A percentile compares a stretch with the other conserved stretches of the same genome.
phyloP scores from a whole-genome alignment of 2,888 invertebrate species.

The Hirtodrosophila alboralis region DNA sequence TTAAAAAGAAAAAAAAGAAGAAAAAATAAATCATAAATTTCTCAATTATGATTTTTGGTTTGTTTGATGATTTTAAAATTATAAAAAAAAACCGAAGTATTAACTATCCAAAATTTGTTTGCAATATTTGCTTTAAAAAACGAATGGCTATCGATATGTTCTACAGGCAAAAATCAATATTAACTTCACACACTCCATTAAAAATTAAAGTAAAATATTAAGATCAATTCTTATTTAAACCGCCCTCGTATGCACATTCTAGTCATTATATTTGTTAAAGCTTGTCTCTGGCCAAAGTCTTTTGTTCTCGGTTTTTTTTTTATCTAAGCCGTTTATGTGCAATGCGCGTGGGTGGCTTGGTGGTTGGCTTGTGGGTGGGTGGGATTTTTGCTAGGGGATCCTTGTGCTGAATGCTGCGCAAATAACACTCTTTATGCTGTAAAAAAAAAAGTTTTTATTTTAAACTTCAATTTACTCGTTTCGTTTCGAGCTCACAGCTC shows the following conservation, averaged over 20 bases:
- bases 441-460: conserved; percentile 79
- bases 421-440: conserved; percentile 69
- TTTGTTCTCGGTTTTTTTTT: conserved; percentile 72
- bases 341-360: conserved; percentile 34
- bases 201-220: too few relatives aligned
- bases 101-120: too few relatives aligned
- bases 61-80: too few relatives aligned
- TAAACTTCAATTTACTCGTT: conserved; percentile 75
- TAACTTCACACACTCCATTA: too few relatives aligned
- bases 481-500: conserved; percentile 29
- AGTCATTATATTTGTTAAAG: conserved; percentile 67
- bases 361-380: conserved; percentile 7
- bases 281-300: conserved; percentile 68
- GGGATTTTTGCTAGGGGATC: conserved; percentile 32
- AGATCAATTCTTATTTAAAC: too few relatives aligned
- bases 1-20: too few relatives aligned
- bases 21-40: too few relatives aligned
- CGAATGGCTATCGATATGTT: too few relatives aligned
- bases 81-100: too few relatives aligned
- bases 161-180: too few relatives aligned
- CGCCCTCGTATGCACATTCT: conserved; percentile 49
- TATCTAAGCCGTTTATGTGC: conserved; percentile 75
- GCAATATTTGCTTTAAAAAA: too few relatives aligned
- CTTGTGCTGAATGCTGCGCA: conserved; percentile 55
- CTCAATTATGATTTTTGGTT: too few relatives aligned